Evolutionary conservation across 2,888 invertebrate species (phyloP).

Genomic region (Chamaedrilus cognettii): DNA sequence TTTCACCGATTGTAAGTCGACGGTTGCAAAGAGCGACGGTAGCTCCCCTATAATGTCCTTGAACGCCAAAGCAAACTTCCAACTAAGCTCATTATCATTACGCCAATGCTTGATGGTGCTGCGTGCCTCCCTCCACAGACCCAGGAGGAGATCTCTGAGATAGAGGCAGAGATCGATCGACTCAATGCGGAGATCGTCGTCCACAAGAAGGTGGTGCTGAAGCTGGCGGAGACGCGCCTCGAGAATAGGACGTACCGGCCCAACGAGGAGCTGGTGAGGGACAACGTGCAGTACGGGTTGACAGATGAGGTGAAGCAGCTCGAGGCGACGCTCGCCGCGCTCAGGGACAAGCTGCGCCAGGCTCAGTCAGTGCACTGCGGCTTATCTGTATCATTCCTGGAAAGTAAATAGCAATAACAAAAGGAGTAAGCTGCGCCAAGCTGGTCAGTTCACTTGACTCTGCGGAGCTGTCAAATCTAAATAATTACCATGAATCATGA

Average conservation of each 20-base stretch:
- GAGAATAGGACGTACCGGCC: slow-evolving; percentile 8
- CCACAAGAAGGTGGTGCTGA: slow-evolving; percentile 9
- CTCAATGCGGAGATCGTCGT: slow-evolving; percentile 3
- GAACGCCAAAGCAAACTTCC: not conserved
- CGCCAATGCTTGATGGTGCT: not conserved
- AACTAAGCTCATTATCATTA: not conserved
- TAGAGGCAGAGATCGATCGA: slow-evolving; percentile 12
- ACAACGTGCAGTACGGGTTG: slow-evolving; percentile 15
- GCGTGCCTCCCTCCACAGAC: slow-evolving; percentile 5
- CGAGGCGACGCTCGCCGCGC: slow-evolving; percentile 8
- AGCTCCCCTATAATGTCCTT: not conserved
- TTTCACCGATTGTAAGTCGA: no score
- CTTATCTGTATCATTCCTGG: no score
- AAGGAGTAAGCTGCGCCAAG: no score
- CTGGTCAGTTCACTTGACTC: no score
- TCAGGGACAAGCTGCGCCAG: slow-evolving; percentile 23
- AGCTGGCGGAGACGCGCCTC: slow-evolving; percentile 8
- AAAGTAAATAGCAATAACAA: no score
- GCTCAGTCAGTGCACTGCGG: slow-evolving; percentile 15
- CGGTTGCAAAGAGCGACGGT: no score
- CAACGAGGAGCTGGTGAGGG: slow-evolving; percentile 6
- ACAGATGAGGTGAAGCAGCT: slow-evolving; percentile 18
- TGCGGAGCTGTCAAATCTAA: no score
- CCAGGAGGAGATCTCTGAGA: slow-evolving; percentile 12
- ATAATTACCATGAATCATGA: no score